Conservation (phyloP, 2,888 invertebrate genomes). For the Epirrhoe alternata region DNA sequence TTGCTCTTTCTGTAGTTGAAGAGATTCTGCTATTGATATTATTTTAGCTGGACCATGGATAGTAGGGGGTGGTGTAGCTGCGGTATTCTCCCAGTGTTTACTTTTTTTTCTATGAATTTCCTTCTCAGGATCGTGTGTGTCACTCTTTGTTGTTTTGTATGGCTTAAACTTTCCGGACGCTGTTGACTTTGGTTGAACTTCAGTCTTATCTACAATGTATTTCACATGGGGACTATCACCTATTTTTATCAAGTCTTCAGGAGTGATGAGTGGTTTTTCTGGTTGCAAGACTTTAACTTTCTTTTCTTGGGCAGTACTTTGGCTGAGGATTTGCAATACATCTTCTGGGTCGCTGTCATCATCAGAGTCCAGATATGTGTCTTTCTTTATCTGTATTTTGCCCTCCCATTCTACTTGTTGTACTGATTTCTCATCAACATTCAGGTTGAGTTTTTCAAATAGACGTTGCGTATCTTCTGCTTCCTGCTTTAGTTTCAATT, state of each 20-base stretch:
- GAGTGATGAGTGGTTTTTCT: slow-evolving; percentile 78
- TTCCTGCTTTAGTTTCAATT: slow-evolving; percentile 79
- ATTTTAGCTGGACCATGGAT: slow-evolving; percentile 82
- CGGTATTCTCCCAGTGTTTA: slow-evolving; percentile 86
- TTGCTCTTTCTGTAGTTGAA: slow-evolving; percentile 83
- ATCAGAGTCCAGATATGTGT: slow-evolving; percentile 80
- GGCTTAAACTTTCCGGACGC: slow-evolving; percentile 81
- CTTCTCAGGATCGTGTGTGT: slow-evolving; percentile 83
- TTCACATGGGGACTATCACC: slow-evolving; percentile 79
- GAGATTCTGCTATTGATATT: slow-evolving; percentile 83
- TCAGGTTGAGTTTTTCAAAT: slow-evolving; percentile 80
- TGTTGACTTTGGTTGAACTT: slow-evolving; percentile 61
- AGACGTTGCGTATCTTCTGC: slow-evolving; percentile 80
- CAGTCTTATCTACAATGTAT: slow-evolving; percentile 82
- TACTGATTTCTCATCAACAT: slow-evolving; percentile 67
- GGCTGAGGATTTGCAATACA: slow-evolving; percentile 85
- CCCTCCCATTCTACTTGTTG: slow-evolving; percentile 87
- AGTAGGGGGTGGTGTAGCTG: slow-evolving; percentile 86
- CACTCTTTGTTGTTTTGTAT: slow-evolving; percentile 82
- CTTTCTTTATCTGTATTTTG: slow-evolving; percentile 61
- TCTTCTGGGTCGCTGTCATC: slow-evolving; percentile 86
- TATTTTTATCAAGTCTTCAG: slow-evolving; percentile 79
- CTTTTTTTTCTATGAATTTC: slow-evolving; percentile 79
- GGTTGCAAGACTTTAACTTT: slow-evolving; percentile 73
- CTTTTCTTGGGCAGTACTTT: slow-evolving; percentile 80